Evolutionary conservation across 2,888 invertebrate species (phyloP).

Genomic region (Tiliacea citrago): DNA sequence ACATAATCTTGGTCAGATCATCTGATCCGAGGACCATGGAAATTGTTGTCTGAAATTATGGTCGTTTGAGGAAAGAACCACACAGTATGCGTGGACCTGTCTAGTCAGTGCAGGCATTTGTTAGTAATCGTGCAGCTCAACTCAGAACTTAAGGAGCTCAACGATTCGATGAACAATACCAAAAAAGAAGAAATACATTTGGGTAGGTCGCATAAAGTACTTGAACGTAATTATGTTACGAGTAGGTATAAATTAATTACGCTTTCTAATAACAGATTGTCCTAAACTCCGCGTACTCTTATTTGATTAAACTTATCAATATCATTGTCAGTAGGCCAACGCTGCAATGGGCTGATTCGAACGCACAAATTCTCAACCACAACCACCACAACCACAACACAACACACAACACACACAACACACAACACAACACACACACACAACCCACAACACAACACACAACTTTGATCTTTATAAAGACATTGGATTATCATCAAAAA

Average conservation of each 20-base stretch:
- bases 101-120: neutral
- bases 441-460: too few species aligned
- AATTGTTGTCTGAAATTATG: neutral
- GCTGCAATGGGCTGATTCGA: neutral
- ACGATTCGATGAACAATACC: neutral
- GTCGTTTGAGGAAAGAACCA: neutral
- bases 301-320: neutral
- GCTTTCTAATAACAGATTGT: neutral
- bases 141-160: neutral
- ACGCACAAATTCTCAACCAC: neutral
- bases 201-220: neutral
- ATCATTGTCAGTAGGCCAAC: neutral
- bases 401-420: too few species aligned
- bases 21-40: neutral
- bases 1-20: too few species aligned
- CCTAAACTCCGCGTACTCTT: neutral
- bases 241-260: neutral
- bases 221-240: neutral
- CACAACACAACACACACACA: too few species aligned
- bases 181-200: neutral
- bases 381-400: too few species aligned
- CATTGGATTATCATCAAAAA: neutral
- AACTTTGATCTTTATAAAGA: neutral
- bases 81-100: neutral
- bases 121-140: neutral